phyloP scores from a whole-genome alignment of 2,888 invertebrate species.

The Eremobia ochroleuca region DNA sequence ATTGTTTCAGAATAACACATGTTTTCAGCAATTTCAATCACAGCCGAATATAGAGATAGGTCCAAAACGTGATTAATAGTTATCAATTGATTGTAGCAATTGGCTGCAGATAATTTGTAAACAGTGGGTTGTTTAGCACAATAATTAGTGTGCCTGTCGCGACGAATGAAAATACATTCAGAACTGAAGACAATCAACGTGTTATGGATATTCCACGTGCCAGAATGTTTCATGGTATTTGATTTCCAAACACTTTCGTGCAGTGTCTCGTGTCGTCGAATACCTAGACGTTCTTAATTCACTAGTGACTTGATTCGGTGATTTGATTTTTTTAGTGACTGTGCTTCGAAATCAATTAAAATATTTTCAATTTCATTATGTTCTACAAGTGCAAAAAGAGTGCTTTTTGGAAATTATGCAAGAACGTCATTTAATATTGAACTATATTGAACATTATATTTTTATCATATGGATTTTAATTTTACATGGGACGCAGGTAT shows the following conservation, averaged over 20 bases:
- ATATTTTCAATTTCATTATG: constrained; percentile 69
- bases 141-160: constrained; percentile 78
- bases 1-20: constrained; percentile 35
- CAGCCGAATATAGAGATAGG: constrained; percentile 44
- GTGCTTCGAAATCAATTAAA: constrained; percentile 23
- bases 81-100: constrained; percentile 82
- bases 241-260: constrained; percentile 68
- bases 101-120: constrained; percentile 86
- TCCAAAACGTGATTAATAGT: constrained; percentile 66
- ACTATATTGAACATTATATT: constrained; percentile 50
- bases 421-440: constrained; percentile 64
- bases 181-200: constrained; percentile 81
- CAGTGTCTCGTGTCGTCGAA: constrained; percentile 39
- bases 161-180: constrained; percentile 81
- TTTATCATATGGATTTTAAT: constrained; percentile 64
- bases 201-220: constrained; percentile 80
- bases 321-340: constrained; percentile 32
- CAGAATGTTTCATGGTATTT: constrained; percentile 79
- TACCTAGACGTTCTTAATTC: constrained; percentile 37
- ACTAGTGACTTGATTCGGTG: constrained; percentile 28
- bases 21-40: constrained; percentile 53
- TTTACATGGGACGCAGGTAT: constrained; percentile 72
- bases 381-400: constrained; percentile 65
- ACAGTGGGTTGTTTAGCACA: constrained; percentile 84
- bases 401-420: constrained; percentile 74